phyloP scores from a whole-genome alignment of 1,140 invertebrate genomes.

The Medauroidea extradentata region DNA sequence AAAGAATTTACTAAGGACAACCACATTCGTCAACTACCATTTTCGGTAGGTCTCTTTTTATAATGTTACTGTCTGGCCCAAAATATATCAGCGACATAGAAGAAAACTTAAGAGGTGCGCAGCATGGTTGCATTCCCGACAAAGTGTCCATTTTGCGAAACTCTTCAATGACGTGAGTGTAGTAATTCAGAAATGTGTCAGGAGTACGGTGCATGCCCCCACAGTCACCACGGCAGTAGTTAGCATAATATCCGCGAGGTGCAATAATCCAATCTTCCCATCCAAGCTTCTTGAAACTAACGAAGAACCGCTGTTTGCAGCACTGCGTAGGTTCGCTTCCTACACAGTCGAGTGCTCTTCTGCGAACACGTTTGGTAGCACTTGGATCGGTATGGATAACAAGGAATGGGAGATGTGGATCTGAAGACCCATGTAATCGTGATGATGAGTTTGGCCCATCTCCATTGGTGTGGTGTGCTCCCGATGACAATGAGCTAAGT shows the following conservation, averaged over 20 bases:
- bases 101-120: constrained; percentile 89
- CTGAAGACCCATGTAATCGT: constrained; percentile 21
- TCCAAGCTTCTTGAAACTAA: constrained; percentile 83
- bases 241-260: constrained; percentile 81
- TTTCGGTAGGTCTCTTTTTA: constrained; percentile 89
- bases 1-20: too few relatives aligned
- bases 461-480: background rate
- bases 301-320: constrained; percentile 87
- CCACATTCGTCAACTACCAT: constrained; percentile 97
- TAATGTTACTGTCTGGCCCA: constrained; percentile 83
- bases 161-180: constrained; percentile 86
- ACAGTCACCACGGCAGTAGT: constrained; percentile 89
- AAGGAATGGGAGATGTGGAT: constrained; percentile 73
- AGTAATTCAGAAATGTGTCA: constrained; percentile 79
- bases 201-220: constrained; percentile 66
- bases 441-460: background rate
- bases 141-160: constrained; percentile 70
- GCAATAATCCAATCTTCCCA: constrained; percentile 96
- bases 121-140: constrained; percentile 80
- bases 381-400: constrained; percentile 71
- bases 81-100: constrained; percentile 92
- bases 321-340: constrained; percentile 72
- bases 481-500: constrained; percentile 11
- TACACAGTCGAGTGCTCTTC: constrained; percentile 76
- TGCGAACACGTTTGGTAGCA: constrained; percentile 55